Base-by-base conservation (phyloP, 2,888 invertebrate genomes). In the Vannuccia rotundouncinata region DNA sequence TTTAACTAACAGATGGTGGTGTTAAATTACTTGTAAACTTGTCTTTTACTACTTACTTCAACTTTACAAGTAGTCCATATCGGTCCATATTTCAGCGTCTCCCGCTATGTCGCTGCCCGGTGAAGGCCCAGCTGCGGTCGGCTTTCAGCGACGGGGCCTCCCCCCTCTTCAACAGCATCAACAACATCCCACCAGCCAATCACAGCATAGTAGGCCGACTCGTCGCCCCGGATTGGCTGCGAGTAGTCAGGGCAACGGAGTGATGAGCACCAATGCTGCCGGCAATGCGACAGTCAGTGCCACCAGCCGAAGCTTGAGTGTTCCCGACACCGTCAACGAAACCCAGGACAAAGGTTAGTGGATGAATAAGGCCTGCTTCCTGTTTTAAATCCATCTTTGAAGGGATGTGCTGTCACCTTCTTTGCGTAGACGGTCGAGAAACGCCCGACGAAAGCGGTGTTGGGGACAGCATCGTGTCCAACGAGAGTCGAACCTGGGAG, bases 361-460 rank as follows among this genome's bases (percentile, higher is more conserved):
- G 45, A 17, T 45, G 10, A 45, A 10, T 45, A 10, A 45, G 45
- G 5, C 17, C 45, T 45, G 45, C 45, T 45, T 45, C 17, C 45
- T 10, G 45, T n/a, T n/a, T 45, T 10, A 17, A 10, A 10, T 45
- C 45, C 45, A 45, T 45, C 17, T 45, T 10, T 10, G 17, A 45
- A 45, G 45, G 5, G 45, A 10, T 45, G 5, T 45, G 5, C 17
- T 45, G 45, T 45, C 5, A 45, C 45, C 45, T 45, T 10, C 25
- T 66, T 22, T 22, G 22, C 25, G 13, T 27, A 66, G 66, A 66
- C 66, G 66, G 66, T n/a, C 5, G 66, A 5, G 66, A 66, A 17
- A 79, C 79, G 28, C 79, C 79, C 17, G 79, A 79, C 25, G 79
- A 79, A 28, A 79, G 79, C 25, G 79, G 79, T n/a, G 74, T 79